These are phyloP conservation scores for Drosophila eugracilis DNA, from an alignment of 1,140 invertebrate genomes.

Conservation along the genomic window DNA sequence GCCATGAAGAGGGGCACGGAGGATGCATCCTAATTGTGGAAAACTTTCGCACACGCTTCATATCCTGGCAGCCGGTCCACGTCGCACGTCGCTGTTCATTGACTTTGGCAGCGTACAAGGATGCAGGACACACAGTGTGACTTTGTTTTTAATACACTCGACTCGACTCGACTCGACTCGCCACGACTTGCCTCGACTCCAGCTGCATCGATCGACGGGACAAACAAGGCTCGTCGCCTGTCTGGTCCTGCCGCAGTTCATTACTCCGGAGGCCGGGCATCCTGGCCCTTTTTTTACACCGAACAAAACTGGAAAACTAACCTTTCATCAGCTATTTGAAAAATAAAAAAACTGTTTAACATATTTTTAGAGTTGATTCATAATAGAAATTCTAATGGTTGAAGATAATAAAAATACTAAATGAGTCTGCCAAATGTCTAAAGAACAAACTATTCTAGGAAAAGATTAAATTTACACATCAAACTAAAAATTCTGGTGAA, in stretches of 20 bases:
- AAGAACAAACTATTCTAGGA: too few species aligned
- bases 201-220: slow-evolving; percentile 71
- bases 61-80: slow-evolving; percentile 49
- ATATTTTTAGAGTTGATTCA: too few species aligned
- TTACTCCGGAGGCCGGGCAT: slow-evolving; percentile 54
- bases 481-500: too few species aligned
- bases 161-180: slow-evolving; percentile 40
- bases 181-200: slow-evolving; percentile 42
- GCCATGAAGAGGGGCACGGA: slow-evolving; percentile 32
- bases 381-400: too few species aligned
- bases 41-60: slow-evolving; percentile 76
- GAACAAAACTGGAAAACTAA: background rate
- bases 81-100: slow-evolving; percentile 72
- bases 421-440: too few species aligned
- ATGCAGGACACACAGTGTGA: slow-evolving; percentile 72
- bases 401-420: too few species aligned
- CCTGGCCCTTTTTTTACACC: slow-evolving; percentile 11
- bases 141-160: slow-evolving; percentile 83
- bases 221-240: slow-evolving; percentile 70
- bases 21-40: slow-evolving; percentile 75
- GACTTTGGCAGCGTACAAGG: slow-evolving; percentile 72
- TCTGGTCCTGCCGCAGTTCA: slow-evolving; percentile 67
- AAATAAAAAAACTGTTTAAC: too few species aligned
- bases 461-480: too few species aligned
- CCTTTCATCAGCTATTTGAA: too few species aligned